These are phyloP conservation scores for Gallinago undulata DNA, from an alignment of 2,113 vertebrate genomes.

Conservation along the genomic window DNA sequence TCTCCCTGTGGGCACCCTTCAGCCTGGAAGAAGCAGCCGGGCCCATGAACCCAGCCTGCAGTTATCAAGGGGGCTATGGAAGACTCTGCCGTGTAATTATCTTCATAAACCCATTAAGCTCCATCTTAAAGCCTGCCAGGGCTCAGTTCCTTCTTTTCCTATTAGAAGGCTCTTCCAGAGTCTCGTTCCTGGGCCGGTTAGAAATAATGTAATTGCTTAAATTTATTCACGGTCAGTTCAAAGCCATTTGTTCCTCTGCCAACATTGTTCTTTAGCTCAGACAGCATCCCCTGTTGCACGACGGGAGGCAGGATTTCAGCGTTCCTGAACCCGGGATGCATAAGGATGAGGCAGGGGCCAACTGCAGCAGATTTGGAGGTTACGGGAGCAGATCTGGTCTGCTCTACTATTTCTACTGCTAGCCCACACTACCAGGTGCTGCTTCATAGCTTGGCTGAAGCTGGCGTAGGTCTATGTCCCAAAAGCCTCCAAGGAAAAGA, in stretches of 20 bases:
- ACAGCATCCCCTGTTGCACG: neutral
- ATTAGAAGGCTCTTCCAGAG: neutral
- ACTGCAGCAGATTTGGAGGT: neutral
- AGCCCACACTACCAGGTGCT: neutral
- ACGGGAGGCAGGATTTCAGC: neutral
- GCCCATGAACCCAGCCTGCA: neutral
- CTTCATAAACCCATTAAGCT: slow-evolving; percentile 22
- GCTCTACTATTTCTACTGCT: neutral
- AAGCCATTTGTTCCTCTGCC: slow-evolving; percentile 50
- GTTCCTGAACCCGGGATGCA: neutral
- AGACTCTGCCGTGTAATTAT: slow-evolving; percentile 1
- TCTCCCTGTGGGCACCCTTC: neutral
- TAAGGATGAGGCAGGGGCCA: neutral
- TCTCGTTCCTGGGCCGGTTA: neutral
- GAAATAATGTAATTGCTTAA: slow-evolving; percentile 45
- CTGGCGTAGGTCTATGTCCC: neutral
- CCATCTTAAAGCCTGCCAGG: slow-evolving; percentile 14
- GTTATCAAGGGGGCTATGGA: neutral
- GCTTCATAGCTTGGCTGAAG: neutral
- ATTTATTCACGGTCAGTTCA: slow-evolving; percentile 47
- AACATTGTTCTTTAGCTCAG: slow-evolving; percentile 28
- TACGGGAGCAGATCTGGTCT: neutral
- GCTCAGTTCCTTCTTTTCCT: slow-evolving; percentile 24
- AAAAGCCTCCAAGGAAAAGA: neutral
- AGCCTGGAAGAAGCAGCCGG: neutral